These are phyloP conservation scores for Orestias chungarensis DNA, from an alignment of 2,797 vertebrate genomes.

Conservation along the genomic window DNA sequence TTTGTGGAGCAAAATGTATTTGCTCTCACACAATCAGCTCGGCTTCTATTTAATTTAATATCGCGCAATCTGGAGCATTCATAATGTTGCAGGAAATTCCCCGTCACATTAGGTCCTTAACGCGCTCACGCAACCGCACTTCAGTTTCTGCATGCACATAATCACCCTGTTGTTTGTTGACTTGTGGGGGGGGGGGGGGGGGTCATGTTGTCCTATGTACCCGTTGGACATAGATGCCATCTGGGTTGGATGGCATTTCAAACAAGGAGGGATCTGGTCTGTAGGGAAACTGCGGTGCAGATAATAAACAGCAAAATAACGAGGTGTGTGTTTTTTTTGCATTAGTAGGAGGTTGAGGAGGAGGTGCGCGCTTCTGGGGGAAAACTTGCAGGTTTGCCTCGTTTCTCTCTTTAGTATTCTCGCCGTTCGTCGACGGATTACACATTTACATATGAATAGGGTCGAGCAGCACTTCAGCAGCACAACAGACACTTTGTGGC, in stretches of 20 bases:
- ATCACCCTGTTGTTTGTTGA: conserved; percentile 29
- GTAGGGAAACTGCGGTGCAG: conserved; percentile 39
- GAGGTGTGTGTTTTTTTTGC: conserved; percentile 54
- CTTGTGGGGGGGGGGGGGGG: too few relatives aligned
- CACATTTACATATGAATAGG: conserved; percentile 87
- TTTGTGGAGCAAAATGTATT: conserved; percentile 1
- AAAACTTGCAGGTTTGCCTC: conserved; percentile 50
- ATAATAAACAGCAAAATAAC: conserved; percentile 62
- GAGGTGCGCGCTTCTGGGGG: conserved; percentile 41
- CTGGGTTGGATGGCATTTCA: conserved; percentile 38
- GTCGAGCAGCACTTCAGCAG: conserved; percentile 80
- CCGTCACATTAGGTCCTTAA: conserved; percentile 17
- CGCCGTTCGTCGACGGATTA: conserved; percentile 80
- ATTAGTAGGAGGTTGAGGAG: too few relatives aligned
- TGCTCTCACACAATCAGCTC: conserved; percentile 7
- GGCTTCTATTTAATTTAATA: conserved; percentile 13
- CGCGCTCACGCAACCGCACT: conserved; percentile 21
- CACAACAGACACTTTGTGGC: conserved; percentile 87
- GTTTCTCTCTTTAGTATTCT: conserved; percentile 81
- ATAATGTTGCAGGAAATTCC: conserved; percentile 12
- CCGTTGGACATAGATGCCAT: conserved; percentile 51
- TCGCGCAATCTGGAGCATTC: conserved; percentile 7
- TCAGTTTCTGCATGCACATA: conserved; percentile 4
- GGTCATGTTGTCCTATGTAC: conserved; percentile 20
- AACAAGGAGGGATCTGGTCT: conserved; percentile 40